phyloP scores from a whole-genome alignment of 2,797 vertebrate genomes.

The Vipera latastei region DNA sequence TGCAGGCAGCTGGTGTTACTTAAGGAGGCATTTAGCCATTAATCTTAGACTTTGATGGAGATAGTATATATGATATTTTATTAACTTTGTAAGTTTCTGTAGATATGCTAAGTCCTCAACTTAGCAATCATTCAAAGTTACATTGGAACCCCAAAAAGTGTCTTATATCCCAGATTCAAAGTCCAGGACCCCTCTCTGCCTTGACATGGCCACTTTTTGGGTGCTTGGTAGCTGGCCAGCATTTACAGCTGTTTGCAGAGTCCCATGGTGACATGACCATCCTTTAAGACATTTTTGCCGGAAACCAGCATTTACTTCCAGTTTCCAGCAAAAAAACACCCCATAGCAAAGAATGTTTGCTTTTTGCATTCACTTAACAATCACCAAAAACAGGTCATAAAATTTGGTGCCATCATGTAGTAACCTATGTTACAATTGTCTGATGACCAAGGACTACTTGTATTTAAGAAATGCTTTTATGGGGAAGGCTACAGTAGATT shows the following conservation, averaged over 20 bases:
- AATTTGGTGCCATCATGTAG: neutral
- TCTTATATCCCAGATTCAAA: no score
- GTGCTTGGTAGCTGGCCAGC: no score
- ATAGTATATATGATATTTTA: neutral
- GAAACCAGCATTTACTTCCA: neutral
- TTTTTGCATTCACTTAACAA: neutral
- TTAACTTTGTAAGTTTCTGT: neutral
- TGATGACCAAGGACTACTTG: neutral
- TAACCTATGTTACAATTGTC: neutral
- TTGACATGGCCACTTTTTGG: no score
- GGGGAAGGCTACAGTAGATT: neutral
- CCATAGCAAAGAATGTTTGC: neutral
- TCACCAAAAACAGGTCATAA: neutral
- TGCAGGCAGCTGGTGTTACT: no score
- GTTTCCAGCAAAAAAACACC: neutral
- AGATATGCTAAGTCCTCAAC: neutral
- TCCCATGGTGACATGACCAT: no score
- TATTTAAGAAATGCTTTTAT: neutral
- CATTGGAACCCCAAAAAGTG: no score
- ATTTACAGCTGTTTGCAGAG: no score
- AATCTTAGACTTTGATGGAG: neutral
- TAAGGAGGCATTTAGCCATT: no score
- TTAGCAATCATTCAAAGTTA: no score
- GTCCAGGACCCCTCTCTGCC: no score
- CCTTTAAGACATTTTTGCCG: no score